phyloP scores from a whole-genome alignment of 2,888 invertebrate genomes.

The Nephrotoma appendiculata region DNA sequence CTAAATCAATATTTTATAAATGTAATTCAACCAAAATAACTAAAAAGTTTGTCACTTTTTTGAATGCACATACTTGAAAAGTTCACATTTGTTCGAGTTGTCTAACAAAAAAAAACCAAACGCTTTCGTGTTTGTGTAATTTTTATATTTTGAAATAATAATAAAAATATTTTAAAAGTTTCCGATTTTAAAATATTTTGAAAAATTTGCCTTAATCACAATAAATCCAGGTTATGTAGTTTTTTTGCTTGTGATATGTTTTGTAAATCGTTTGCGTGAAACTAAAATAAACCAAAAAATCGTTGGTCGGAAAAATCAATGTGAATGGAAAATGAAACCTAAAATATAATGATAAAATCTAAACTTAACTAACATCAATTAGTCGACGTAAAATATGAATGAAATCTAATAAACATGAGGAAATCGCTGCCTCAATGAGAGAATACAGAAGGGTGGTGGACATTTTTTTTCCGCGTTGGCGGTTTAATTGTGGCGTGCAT shows the following conservation, averaged over 20 bases:
- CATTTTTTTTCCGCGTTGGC: too few species aligned
- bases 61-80: not conserved
- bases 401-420: too few species aligned
- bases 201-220: not conserved
- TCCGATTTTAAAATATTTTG: not conserved
- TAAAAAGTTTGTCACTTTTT: not conserved
- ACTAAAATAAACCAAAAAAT: too few species aligned
- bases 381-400: too few species aligned
- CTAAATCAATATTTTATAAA: not conserved
- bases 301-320: too few species aligned
- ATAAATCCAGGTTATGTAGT: not conserved
- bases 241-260: not conserved
- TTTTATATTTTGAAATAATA: not conserved
- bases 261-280: not conserved
- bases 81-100: not conserved
- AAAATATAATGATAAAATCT: too few species aligned
- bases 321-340: too few species aligned
- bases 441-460: too few species aligned
- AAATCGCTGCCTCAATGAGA: too few species aligned
- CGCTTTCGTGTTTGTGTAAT: not conserved
- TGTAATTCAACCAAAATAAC: not conserved
- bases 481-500: too few species aligned
- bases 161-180: not conserved
- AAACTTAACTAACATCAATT: too few species aligned
- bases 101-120: not conserved